Percentiles rank a stretch among this genome's conserved stretches.
phyloP scores from a whole-genome alignment of 2,113 vertebrate genomes.

The Bombycilla garrulus region DNA sequence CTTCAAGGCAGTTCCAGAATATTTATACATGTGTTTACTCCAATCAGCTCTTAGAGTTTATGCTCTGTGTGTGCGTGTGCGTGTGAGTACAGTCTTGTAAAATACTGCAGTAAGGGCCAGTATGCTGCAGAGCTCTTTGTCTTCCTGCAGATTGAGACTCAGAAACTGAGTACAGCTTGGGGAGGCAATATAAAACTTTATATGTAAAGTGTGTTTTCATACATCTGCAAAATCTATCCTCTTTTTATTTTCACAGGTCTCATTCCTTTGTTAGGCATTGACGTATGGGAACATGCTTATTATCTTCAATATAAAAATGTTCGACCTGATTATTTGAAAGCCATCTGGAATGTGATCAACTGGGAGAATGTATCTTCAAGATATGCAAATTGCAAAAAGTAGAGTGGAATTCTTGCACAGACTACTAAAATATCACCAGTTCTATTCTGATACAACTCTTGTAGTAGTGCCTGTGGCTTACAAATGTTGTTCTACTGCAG shows the following conservation, averaged over 20 bases:
- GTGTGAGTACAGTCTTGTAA: background rate
- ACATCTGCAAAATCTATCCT: background rate
- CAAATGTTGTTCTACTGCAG: conserved; percentile 7
- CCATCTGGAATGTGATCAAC: conserved; percentile 95
- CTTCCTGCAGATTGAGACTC: background rate
- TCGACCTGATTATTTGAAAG: conserved; percentile 94
- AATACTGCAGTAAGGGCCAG: rapidly evolving
- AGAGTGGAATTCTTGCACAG: conserved; percentile 8
- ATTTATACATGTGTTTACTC: background rate
- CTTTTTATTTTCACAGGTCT: conserved; percentile 79
- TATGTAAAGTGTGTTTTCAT: background rate
- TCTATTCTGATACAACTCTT: conserved; percentile 27
- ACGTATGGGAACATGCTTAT: conserved; percentile 98
- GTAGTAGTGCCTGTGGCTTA: conserved; percentile 1
- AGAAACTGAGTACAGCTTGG: background rate
- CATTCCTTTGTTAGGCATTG: conserved; percentile 92
- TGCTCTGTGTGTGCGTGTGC: background rate
- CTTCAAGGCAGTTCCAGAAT: background rate
- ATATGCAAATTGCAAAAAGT: conserved; percentile 85
- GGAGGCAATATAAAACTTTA: background rate
- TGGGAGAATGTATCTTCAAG: conserved; percentile 93
- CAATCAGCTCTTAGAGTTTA: background rate
- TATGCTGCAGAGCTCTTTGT: background rate
- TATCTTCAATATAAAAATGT: conserved; percentile 99
- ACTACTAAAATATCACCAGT: background rate